Conservation (phyloP, 2,797 vertebrate genomes). For the Notoglanidium macrostoma region DNA sequence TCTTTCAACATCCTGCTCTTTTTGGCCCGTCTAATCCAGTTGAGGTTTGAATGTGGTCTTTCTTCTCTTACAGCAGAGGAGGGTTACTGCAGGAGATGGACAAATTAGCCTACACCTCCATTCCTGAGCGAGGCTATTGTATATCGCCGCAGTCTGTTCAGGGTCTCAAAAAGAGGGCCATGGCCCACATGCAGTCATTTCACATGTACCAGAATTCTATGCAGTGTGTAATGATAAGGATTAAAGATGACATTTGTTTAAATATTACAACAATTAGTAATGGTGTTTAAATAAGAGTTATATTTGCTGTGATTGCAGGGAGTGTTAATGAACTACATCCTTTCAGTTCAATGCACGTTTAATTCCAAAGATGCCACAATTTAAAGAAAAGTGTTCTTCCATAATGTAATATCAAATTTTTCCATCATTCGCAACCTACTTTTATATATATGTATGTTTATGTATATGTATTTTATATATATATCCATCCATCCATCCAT, state of each 20-base stretch:
- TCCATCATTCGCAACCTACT: neutral
- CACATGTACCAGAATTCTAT: slow-evolving; percentile 31
- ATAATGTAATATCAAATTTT: neutral
- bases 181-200: slow-evolving; percentile 29
- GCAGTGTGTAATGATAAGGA: slow-evolving; percentile 34
- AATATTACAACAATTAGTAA: neutral
- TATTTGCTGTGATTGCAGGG: neutral
- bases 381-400: neutral
- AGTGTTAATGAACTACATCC: neutral
- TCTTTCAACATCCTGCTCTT: slow-evolving; percentile 76
- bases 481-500: too few species aligned
- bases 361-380: neutral
- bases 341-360: slow-evolving; percentile 1
- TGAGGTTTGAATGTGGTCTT: slow-evolving; percentile 71
- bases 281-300: slow-evolving; percentile 19
- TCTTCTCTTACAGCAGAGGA: slow-evolving; percentile 66
- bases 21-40: slow-evolving; percentile 79
- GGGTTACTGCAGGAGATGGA: slow-evolving; percentile 61
- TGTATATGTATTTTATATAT: too few species aligned
- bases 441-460: neutral
- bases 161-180: slow-evolving; percentile 34
- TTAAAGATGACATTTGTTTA: slow-evolving; percentile 12
- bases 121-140: slow-evolving; percentile 61
- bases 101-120: slow-evolving; percentile 60
- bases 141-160: slow-evolving; percentile 60